Evolutionary conservation across 2,113 vertebrate genomes (phyloP), one percentile per base, ranked within the genome.

Genomic region (Castor canadensis): DNA sequence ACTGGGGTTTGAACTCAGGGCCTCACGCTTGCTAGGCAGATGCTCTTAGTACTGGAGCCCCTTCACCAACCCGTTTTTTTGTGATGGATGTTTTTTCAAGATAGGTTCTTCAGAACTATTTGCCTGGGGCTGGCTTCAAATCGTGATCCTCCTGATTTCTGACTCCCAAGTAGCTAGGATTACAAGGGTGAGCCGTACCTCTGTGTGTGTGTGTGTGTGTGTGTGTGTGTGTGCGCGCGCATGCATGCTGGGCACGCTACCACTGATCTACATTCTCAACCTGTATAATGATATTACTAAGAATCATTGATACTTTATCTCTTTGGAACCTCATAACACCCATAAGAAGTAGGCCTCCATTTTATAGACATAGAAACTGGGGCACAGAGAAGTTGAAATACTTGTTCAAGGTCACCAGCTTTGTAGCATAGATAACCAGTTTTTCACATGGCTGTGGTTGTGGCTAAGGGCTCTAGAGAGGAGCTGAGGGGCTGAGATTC

Each of bases 401-500:
- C 49, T 84, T 64, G 40, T 62, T 38, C 38, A 3, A n/a, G 69
- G 66, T 81, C 20, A 19, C 30, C 11, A 77, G 89, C 32, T 85
- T n/a, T 89, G 47, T 64, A 62, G 10, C 20, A 47, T 47, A 67
- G 35, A 47, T 52, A n/a, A 40, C 77, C 45, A 15, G 10, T 76
- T 64, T 88, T 26, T 62, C 26, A 9, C 6, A 45, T 16, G 11
- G 40, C 30, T n/a, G 28, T 54, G 22, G 20, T 30, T 58, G 16
- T 30, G 45, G n/a, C 17, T 47, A 38, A 13, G n/a, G 1, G 11
- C 16, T 75, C 5, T 19, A 1, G 1, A 16, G 38, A 66, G 3
- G 26, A 19, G 1, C 15, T 45, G 22, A 22, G 20, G 54, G 22
- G 40, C 81, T 60, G n/a, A 75, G 87, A 13, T 30, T 0, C 40